phyloP scores from a whole-genome alignment of 2,113 vertebrate genomes.

The Grammomys dolichurus region DNA sequence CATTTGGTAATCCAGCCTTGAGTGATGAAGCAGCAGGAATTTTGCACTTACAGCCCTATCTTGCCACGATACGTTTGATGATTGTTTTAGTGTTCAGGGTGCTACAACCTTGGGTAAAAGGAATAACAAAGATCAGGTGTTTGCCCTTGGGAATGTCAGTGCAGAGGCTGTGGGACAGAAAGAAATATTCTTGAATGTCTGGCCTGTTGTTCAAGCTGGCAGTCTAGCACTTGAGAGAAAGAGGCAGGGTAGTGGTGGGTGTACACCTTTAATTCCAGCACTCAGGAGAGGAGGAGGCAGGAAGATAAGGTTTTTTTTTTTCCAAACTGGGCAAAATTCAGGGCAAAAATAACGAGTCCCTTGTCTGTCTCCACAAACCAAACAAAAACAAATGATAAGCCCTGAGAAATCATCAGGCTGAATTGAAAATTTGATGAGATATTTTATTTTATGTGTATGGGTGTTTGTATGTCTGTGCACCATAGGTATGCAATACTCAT shows the following conservation, averaged over 20 bases:
- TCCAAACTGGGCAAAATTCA: background rate
- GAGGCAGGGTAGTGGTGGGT: background rate
- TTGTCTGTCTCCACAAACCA: background rate
- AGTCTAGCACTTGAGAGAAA: background rate
- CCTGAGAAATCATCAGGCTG: background rate
- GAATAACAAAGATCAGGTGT: background rate
- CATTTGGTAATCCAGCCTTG: slow-evolving; percentile 47
- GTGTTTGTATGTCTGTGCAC: background rate
- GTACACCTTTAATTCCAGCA: background rate
- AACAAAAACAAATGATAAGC: background rate
- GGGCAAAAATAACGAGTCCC: background rate
- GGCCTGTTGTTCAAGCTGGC: background rate
- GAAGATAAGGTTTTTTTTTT: background rate
- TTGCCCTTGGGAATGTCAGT: slow-evolving; percentile 46
- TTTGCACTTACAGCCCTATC: slow-evolving; percentile 9
- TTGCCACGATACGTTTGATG: slow-evolving; percentile 25
- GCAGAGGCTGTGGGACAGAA: background rate
- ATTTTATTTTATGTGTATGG: background rate
- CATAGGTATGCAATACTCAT: too few species aligned
- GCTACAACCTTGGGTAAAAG: background rate
- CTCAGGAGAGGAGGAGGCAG: background rate
- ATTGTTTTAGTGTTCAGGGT: slow-evolving; percentile 10
- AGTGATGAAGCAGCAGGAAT: slow-evolving; percentile 19
- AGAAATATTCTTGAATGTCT: background rate
- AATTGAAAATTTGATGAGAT: background rate